Conservation (phyloP, 2,113 vertebrate genomes). For the Apteryx mantelli region DNA sequence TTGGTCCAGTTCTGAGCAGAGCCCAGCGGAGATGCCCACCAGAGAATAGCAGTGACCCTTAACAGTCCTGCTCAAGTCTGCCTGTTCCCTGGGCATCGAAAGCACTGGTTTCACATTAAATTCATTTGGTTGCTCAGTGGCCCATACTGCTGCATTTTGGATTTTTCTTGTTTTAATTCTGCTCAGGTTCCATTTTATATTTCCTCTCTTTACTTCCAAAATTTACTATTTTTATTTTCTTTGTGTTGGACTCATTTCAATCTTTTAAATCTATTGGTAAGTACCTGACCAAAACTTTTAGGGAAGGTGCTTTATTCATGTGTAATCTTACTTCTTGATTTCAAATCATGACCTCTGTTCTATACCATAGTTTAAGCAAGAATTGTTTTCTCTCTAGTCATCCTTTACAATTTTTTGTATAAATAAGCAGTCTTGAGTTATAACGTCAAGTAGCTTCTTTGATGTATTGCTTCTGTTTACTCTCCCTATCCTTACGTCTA, state of each 20-base stretch:
- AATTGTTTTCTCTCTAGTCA: neutral
- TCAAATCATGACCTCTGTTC: neutral
- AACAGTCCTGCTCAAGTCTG: neutral
- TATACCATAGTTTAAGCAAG: neutral
- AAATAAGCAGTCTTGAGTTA: neutral
- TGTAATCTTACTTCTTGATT: neutral
- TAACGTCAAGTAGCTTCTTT: neutral
- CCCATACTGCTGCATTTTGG: neutral
- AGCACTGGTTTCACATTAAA: neutral
- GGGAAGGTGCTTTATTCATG: neutral
- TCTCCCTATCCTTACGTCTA: neutral
- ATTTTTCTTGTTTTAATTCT: neutral
- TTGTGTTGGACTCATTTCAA: neutral
- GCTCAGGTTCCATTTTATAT: neutral
- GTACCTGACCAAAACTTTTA: neutral
- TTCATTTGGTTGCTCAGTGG: neutral
- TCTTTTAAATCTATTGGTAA: neutral
- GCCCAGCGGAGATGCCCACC: neutral
- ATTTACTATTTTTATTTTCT: neutral
- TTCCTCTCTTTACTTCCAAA: neutral
- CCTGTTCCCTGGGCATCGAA: neutral
- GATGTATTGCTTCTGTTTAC: constrained; percentile 11
- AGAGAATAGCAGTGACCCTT: neutral
- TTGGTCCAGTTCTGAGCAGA: neutral
- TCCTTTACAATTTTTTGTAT: neutral